These are phyloP conservation scores for Neomicropteryx cornuta DNA, from an alignment of 1,140 invertebrate genomes.

Conservation along the genomic window DNA sequence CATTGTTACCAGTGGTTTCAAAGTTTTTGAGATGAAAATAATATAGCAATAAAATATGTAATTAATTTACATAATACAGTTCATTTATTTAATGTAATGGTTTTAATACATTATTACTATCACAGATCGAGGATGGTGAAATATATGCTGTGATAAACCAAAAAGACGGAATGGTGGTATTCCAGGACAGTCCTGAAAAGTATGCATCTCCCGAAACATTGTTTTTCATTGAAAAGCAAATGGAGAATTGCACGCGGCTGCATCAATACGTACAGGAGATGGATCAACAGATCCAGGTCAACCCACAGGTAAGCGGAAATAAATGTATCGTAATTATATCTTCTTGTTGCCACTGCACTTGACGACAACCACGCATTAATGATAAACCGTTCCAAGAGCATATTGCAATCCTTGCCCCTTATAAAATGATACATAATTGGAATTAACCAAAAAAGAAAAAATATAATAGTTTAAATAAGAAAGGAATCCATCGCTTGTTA, in stretches of 20 bases:
- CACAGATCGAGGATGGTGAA: constrained; percentile 91
- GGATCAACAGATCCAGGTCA: constrained; percentile 90
- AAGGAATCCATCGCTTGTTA: too few species aligned
- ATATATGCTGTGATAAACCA: constrained; percentile 97
- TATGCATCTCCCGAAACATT: constrained; percentile 84
- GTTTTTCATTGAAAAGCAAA: constrained; percentile 75
- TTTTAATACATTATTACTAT: constrained; percentile 8
- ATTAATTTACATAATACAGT: neutral
- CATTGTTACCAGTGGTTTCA: too few species aligned
- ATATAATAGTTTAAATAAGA: too few species aligned
- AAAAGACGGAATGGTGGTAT: constrained; percentile 96
- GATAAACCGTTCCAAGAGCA: neutral
- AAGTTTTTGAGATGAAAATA: too few species aligned
- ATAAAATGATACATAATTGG: too few species aligned
- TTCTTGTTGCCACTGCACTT: neutral
- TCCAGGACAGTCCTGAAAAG: constrained; percentile 92
- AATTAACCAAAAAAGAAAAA: too few species aligned
- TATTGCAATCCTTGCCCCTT: too few species aligned
- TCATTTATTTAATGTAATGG: constrained; percentile 7
- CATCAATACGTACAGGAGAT: constrained; percentile 80
- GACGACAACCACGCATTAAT: neutral
- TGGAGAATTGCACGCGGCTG: constrained; percentile 75
- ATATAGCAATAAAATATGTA: too few species aligned
- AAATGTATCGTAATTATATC: neutral
- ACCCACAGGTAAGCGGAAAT: constrained; percentile 52